Base-by-base conservation (phyloP, 2,888 invertebrate genomes). In the Troides helena region DNA sequence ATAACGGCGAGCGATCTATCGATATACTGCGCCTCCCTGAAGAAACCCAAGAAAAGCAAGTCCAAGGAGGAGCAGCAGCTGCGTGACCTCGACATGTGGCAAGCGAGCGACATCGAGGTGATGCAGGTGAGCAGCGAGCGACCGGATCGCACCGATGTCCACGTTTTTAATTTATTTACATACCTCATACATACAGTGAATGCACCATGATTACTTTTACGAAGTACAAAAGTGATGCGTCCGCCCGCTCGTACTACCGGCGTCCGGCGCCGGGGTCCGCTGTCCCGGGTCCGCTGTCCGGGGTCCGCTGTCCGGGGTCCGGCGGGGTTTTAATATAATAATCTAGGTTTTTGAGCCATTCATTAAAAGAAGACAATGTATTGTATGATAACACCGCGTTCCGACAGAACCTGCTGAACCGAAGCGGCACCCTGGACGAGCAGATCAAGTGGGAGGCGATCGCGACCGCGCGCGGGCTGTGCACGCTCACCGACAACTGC, bases 401-500 rank as follows among this genome's bases (percentile, higher is more conserved):
- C 46, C 71, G 70, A 21, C 82, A 92, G 92, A 85, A 91, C 39
- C 85, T 92, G 0, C 81, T 92, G 3, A 82, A 78, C 73, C 80
- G 87, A 60, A 87, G 84, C 56, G 87, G 90, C 0, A 85, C 86
- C 0, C 59, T 85, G 1, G 89, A 90, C 68, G 91, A 92, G 65
- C 87, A 90, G 65, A 88, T 90, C 70, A 92, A 92, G 75, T 92
- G 92, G 92, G 90, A 92, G 69, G 92, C 92, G 0, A 92, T 92
- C 2, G 92, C 92, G 0, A 89, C 89, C 0, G 83, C 92, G 0
- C 79, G 92, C 1, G 92, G 92, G 0, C 84, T 92, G 0, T 92
- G 92, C 75, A 91, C 89, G 0, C 78, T 92, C 0, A 90, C 88
- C 0, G 90, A 90, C 73, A 86, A 80, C 72, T 92, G 92, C 74